Percentiles rank a stretch among this genome's conserved stretches.
These are phyloP conservation scores for Bubo bubo DNA, from an alignment of 2,113 vertebrate species.

Conservation along the genomic window DNA sequence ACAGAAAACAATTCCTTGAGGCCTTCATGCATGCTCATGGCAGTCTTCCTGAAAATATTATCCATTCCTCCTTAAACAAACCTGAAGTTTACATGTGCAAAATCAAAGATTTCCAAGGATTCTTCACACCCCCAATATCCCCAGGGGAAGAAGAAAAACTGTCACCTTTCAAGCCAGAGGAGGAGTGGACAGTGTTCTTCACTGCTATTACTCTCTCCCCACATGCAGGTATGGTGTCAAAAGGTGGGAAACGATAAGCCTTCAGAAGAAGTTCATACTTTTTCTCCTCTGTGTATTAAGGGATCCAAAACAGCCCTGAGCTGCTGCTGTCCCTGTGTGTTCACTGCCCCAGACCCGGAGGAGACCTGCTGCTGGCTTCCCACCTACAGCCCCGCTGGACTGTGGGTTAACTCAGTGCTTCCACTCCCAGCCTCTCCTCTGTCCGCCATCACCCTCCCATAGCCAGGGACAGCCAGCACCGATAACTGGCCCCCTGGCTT, in stretches of 20 bases:
- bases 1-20: neutral
- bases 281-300: fast-evolving
- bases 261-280: neutral
- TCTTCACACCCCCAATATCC: neutral
- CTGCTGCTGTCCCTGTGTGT: neutral
- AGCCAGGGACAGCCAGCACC: fast-evolving
- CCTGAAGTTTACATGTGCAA: neutral
- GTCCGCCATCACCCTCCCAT: fast-evolving
- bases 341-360: fast-evolving
- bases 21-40: fast-evolving
- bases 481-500: fast-evolving
- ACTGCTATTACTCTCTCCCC: no score
- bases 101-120: neutral
- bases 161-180: neutral
- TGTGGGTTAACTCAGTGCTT: fast-evolving
- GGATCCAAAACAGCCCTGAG: fast-evolving
- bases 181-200: neutral
- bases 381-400: no score
- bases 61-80: neutral
- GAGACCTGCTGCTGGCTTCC: neutral
- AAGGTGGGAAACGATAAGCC: fast-evolving
- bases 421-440: neutral
- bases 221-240: neutral
- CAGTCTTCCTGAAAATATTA: neutral
- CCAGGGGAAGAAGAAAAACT: neutral